A percentile compares a stretch with the other conserved stretches of the same genome.
These are phyloP conservation scores for Eupithecia dodoneata DNA, from an alignment of 2,888 invertebrate species.

Conservation along the genomic window DNA sequence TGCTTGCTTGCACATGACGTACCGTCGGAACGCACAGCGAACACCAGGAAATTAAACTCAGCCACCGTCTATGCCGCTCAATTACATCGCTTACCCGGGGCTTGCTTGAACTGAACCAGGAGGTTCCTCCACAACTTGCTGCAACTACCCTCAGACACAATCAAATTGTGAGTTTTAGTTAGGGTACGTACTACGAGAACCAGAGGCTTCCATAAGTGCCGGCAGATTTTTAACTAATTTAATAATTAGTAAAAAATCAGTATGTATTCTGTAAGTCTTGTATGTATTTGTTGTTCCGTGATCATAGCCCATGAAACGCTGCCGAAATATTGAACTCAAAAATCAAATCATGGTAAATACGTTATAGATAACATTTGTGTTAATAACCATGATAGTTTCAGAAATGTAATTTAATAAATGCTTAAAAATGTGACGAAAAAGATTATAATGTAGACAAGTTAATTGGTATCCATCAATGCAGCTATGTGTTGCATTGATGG, in stretches of 20 bases:
- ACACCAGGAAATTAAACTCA: constrained; percentile 44
- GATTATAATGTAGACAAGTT: background rate
- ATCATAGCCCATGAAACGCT: no score
- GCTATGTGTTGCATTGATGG: constrained; percentile 2
- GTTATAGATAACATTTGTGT: no score
- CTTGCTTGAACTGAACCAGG: constrained; percentile 19
- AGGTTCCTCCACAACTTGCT: background rate
- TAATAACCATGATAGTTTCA: no score
- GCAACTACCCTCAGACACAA: background rate
- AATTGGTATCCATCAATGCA: background rate
- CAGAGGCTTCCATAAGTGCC: no score
- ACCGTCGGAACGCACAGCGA: constrained; percentile 23
- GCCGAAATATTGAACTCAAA: no score
- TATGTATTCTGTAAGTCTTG: no score
- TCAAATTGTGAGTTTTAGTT: background rate
- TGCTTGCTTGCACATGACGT: constrained; percentile 32
- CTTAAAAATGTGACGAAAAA: background rate
- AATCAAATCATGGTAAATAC: no score
- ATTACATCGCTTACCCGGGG: constrained; percentile 41
- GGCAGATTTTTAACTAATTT: background rate
- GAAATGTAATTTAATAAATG: background rate
- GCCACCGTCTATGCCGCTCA: constrained; percentile 45
- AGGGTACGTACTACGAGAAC: background rate
- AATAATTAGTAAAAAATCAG: background rate
- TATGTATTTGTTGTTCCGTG: no score